phyloP scores from a whole-genome alignment of 2,113 vertebrate species.

The Macrotis lagotis region DNA sequence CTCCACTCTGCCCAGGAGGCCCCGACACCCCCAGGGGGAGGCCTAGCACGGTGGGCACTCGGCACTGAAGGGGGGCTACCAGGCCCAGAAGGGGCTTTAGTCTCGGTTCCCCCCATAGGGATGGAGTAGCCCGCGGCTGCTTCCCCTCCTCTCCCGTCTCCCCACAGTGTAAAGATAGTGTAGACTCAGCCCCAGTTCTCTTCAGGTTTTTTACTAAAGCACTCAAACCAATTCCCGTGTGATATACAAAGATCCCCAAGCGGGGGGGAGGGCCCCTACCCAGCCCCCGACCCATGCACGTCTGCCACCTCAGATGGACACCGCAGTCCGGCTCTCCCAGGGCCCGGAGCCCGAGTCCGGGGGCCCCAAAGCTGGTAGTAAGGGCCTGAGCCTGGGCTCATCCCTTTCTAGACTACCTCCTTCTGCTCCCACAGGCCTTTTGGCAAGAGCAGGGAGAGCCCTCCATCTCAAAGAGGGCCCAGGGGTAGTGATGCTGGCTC shows the following conservation, averaged over 20 bases:
- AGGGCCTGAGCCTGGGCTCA: conserved; percentile 34
- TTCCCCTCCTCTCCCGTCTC: background rate
- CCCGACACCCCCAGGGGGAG: background rate
- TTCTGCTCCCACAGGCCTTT: background rate
- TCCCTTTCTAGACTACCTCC: background rate
- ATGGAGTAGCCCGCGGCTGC: no score
- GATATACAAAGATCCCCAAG: conserved; percentile 74
- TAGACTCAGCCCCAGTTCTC: conserved; percentile 41
- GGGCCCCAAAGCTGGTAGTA: conserved; percentile 44
- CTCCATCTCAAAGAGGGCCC: conserved; percentile 63
- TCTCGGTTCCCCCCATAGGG: no score
- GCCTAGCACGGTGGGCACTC: background rate
- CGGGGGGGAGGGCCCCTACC: conserved; percentile 59
- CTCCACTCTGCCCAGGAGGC: background rate
- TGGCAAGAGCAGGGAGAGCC: conserved; percentile 62
- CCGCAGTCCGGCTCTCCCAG: conserved; percentile 68
- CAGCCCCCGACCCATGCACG: conserved; percentile 62
- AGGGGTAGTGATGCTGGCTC: conserved; percentile 73
- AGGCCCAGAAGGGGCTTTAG: no score
- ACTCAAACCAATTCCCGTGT: conserved; percentile 80
- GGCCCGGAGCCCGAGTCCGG: conserved; percentile 62
- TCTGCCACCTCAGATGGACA: conserved; percentile 55
- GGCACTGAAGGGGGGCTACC: background rate
- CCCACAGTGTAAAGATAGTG: background rate
- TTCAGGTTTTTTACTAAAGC: conserved; percentile 82